Conservation (phyloP, 2,888 invertebrate species). For the Thereva unica region DNA sequence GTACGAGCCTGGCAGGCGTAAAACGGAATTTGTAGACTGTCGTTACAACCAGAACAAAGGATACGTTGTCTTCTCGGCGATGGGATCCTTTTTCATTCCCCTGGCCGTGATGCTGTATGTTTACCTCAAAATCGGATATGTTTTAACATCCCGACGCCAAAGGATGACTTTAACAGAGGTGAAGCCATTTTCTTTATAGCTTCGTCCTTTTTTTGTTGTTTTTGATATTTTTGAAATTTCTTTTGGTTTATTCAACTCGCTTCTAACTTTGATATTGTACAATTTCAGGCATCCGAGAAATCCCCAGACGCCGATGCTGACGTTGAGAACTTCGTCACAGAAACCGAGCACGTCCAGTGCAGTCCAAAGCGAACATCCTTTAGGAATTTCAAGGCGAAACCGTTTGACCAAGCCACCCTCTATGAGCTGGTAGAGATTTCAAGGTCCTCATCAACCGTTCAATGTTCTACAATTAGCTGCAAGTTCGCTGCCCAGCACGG, state of each 20-base stretch:
- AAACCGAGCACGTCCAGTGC: conserved; percentile 53
- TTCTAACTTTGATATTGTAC: too few relatives aligned
- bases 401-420: conserved; percentile 46
- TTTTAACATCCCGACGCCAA: conserved; percentile 77
- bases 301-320: conserved; percentile 53
- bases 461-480: conserved; percentile 51
- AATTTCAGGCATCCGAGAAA: conserved; percentile 52
- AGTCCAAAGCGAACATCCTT: conserved; percentile 45
- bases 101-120: conserved; percentile 94
- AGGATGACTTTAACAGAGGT: conserved; percentile 67
- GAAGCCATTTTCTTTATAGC: conserved; percentile 40
- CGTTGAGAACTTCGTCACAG: conserved; percentile 52
- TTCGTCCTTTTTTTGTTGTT: background rate
- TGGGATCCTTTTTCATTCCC: conserved; percentile 95
- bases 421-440: conserved; percentile 55
- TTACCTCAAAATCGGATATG: conserved; percentile 88
- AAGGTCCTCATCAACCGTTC: conserved; percentile 50
- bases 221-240: background rate
- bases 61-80: conserved; percentile 94
- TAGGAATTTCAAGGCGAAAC: conserved; percentile 42
- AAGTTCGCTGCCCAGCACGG: conserved; percentile 43
- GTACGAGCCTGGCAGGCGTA: conserved; percentile 72
- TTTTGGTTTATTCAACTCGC: background rate
- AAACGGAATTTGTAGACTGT: conserved; percentile 67
- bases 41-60: conserved; percentile 88